Conservation (phyloP, 2,888 invertebrate species). For the Leuctra nigra region DNA sequence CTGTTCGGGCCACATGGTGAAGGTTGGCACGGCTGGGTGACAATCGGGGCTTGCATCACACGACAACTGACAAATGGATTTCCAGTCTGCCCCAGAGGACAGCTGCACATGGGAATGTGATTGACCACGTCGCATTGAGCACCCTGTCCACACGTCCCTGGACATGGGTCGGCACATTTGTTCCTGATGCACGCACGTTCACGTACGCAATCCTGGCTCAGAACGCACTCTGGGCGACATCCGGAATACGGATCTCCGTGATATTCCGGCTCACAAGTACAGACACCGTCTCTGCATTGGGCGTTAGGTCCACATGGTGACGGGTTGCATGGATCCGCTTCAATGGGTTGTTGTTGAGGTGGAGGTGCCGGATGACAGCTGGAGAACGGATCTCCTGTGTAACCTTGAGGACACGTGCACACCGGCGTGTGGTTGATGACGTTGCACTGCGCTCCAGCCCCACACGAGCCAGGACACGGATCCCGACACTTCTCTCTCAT, state of each 20-base stretch:
- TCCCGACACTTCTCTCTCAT: conserved; percentile 66
- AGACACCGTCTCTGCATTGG: conserved; percentile 48
- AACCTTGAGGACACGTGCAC: conserved; percentile 32
- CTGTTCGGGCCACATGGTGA: conserved; percentile 46
- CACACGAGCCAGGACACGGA: conserved; percentile 76
- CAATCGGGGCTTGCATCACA: conserved; percentile 43
- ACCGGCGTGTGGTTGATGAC: conserved; percentile 61
- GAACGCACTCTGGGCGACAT: conserved; percentile 63
- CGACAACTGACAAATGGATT: conserved; percentile 60
- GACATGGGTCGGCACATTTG: conserved; percentile 64
- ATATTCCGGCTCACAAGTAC: conserved; percentile 64
- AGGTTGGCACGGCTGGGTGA: conserved; percentile 57
- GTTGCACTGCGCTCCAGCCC: conserved; percentile 52
- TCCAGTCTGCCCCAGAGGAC: conserved; percentile 51
- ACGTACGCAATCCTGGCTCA: conserved; percentile 57
- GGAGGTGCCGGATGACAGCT: conserved; percentile 29
- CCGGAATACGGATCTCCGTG: conserved; percentile 64
- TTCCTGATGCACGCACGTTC: conserved; percentile 59
- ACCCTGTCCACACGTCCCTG: conserved; percentile 60
- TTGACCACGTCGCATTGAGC: conserved; percentile 66
- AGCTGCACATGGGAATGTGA: conserved; percentile 65
- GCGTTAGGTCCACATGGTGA: conserved; percentile 37
- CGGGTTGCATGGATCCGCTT: conserved; percentile 32
- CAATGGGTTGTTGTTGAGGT: conserved; percentile 22
- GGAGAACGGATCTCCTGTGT: conserved; percentile 36